Evolutionary conservation across 1,140 invertebrate species (phyloP).

Genomic region (Limonius californicus): DNA sequence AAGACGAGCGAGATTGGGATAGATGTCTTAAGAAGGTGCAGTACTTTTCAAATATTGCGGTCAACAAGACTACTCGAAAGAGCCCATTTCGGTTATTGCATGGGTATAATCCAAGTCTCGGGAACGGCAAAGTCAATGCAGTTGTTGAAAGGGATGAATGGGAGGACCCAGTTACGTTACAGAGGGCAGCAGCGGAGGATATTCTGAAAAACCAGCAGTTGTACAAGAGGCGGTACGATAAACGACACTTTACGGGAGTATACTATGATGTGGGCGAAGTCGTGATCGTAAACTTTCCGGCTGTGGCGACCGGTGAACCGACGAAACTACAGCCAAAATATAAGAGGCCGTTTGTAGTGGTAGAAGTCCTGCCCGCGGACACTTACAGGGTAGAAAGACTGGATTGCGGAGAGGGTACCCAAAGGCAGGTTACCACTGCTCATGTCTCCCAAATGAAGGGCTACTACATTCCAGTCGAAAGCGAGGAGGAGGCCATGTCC

Average conservation of each 20-base stretch:
- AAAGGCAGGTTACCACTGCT: no score
- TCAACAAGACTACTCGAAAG: neutral
- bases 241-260: neutral
- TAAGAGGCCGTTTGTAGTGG: no score
- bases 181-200: neutral
- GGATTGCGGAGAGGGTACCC: no score
- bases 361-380: no score
- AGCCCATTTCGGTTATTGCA: neutral
- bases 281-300: neutral
- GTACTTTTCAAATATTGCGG: neutral
- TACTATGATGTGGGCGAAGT: neutral
- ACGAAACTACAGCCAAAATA: no score
- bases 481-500: neutral
- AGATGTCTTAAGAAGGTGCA: neutral
- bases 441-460: no score
- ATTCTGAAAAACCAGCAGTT: neutral
- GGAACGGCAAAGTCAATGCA: neutral
- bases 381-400: no score
- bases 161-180: neutral
- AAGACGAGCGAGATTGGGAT: neutral
- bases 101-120: neutral
- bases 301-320: no score
- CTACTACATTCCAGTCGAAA: no score
- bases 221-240: neutral
- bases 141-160: neutral